These are phyloP conservation scores for Gasterosteus nipponicus DNA, from an alignment of 2,113 vertebrate genomes.

Conservation along the genomic window DNA sequence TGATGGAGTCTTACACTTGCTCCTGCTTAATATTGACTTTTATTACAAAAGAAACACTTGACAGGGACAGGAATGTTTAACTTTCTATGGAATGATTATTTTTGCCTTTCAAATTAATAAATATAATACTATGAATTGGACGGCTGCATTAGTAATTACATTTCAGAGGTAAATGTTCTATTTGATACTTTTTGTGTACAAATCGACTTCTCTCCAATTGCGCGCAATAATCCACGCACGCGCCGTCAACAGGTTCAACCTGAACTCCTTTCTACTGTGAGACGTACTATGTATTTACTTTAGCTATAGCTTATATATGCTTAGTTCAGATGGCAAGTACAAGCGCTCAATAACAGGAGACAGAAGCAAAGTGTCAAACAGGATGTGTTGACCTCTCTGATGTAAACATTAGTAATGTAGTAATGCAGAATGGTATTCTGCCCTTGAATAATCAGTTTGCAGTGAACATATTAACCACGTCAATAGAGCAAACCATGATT, in stretches of 20 bases:
- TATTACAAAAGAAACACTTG: neutral
- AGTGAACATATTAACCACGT: slow-evolving; percentile 43
- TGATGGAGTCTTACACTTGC: too few relatives aligned
- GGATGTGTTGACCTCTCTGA: neutral
- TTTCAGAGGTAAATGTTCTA: neutral
- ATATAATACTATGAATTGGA: neutral
- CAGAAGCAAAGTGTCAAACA: too few relatives aligned
- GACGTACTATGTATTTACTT: too few relatives aligned
- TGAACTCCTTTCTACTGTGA: neutral
- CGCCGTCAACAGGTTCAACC: neutral
- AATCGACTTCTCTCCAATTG: neutral
- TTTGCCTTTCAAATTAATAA: neutral
- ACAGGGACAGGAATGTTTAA: neutral
- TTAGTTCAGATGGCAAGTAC: too few relatives aligned
- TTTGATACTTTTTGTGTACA: neutral
- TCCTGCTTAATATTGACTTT: too few relatives aligned
- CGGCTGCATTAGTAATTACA: neutral
- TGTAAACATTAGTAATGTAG: slow-evolving; percentile 8
- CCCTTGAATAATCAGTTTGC: slow-evolving; percentile 30
- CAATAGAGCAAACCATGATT: slow-evolving; percentile 19
- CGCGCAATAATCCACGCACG: neutral
- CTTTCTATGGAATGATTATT: neutral
- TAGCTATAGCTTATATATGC: too few relatives aligned
- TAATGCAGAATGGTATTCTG: slow-evolving; percentile 4
- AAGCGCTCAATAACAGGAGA: too few relatives aligned